Evolutionary conservation across 2,797 vertebrate species (phyloP), one percentile per base, ranked within the genome.

Genomic region (Melopsittacus undulatus): DNA sequence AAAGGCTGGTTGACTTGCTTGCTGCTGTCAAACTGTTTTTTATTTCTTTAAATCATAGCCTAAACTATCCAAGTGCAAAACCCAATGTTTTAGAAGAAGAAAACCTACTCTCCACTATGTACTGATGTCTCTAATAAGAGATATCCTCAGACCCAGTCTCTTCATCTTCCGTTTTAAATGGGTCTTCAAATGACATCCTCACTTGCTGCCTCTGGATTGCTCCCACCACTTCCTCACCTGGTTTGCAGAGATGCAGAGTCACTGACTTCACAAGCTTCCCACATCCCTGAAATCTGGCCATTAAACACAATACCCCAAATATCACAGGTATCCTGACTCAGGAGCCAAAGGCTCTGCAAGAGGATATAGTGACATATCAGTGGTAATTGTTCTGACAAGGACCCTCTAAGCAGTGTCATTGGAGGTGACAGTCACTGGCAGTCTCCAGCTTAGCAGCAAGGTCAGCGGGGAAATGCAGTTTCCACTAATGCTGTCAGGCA

Each of bases 321-420:
- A 75, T 62, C 86, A 13, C 83, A 87, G 74, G 83, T 62, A 77
- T 70, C 74, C 77, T 12, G 24, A n/a, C 17, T 49, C 23, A 4
- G 56, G 68, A 93, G 84, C 73, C 73, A 75, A 38, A 78, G 81
- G 84, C 91, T 84, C 88, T 36, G 75, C 87, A 72, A 46, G 88
- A 67, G 1, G 5, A 62, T 76, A 15, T 1, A 59, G 88, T 96
- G 95, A 96, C 92, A 94, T 87, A 64, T 23, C 86, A 62, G 86
- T 30, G 88, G 93, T 96, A 97, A 97, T 97, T 96, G 96, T 90
- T 97, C 52, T 97, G 95, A 96, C 93, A 96, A 96, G 93, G 93
- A 96, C 96, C 95, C 94, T 96, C 91, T 94, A 95, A 96, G 92
- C 96, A 79, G 95, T 95, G 95, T 97, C 95, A 97, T 73, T 94